These are phyloP conservation scores for Ladona fulva DNA, from an alignment of 1,140 invertebrate species.

Conservation along the genomic window DNA sequence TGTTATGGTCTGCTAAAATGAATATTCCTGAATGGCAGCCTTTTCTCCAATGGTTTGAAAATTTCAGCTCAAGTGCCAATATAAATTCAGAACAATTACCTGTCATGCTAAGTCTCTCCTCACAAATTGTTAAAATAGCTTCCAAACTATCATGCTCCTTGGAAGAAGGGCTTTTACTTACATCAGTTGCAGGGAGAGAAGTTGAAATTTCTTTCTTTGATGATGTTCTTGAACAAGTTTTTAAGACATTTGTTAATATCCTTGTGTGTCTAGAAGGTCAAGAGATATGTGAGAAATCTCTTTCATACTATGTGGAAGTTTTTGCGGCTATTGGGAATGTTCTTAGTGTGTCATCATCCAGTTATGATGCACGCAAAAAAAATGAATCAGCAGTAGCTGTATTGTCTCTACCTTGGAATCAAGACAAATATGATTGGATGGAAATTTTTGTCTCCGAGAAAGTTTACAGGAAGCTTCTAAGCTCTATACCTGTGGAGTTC, in stretches of 20 bases:
- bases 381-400: neutral
- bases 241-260: neutral
- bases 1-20: too few species aligned
- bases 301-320: neutral
- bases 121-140: neutral
- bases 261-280: neutral
- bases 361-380: neutral
- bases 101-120: too few species aligned
- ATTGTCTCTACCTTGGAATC: neutral
- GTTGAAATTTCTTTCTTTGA: neutral
- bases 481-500: too few species aligned
- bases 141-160: neutral
- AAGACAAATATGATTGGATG: too few species aligned
- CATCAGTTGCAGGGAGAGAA: neutral
- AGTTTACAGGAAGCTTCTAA: too few species aligned
- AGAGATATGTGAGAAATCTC: neutral
- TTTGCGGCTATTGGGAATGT: neutral
- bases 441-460: too few species aligned
- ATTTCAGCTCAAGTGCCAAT: too few species aligned
- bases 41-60: too few species aligned
- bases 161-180: neutral
- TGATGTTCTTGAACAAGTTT: neutral
- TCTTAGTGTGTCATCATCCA: neutral
- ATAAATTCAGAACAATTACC: too few species aligned
- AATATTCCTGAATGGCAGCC: too few species aligned